Evolutionary conservation across 2,797 vertebrate genomes (phyloP).

Genomic region (Ceyx erithaca): DNA sequence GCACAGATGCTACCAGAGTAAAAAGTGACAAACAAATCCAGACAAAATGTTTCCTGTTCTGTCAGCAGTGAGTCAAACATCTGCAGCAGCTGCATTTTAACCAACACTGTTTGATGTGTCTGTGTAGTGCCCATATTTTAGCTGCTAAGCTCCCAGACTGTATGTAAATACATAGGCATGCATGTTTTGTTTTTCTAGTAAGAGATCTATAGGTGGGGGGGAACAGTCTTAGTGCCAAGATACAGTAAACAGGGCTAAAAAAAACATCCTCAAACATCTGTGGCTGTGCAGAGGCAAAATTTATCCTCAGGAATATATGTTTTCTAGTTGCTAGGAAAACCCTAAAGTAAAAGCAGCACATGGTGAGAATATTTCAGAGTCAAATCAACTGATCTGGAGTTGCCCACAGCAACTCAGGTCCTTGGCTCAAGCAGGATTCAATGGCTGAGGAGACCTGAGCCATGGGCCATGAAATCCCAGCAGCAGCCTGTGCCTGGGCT

Average conservation of each 20-base stretch:
- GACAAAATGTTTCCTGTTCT: not conserved
- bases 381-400: not conserved
- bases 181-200: not conserved
- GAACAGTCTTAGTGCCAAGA: not conserved
- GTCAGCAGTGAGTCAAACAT: not conserved
- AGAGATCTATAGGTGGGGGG: not conserved
- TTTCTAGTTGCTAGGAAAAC: constrained; percentile 1
- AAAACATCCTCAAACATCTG: not conserved
- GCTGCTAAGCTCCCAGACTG: not conserved
- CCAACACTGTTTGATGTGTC: not conserved
- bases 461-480: not conserved
- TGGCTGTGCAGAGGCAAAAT: not conserved
- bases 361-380: not conserved
- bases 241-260: not conserved
- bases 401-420: accelerated
- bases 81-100: not conserved
- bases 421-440: not conserved
- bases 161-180: not conserved
- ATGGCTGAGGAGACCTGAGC: not conserved
- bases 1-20: not conserved
- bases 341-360: not conserved
- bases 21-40: not conserved
- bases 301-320: not conserved
- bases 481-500: accelerated
- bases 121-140: not conserved